Percentiles rank a stretch among this genome's conserved stretches.
Evolutionary conservation across 2,797 vertebrate genomes (phyloP).

Genomic region (Sorex maritimensis): DNA sequence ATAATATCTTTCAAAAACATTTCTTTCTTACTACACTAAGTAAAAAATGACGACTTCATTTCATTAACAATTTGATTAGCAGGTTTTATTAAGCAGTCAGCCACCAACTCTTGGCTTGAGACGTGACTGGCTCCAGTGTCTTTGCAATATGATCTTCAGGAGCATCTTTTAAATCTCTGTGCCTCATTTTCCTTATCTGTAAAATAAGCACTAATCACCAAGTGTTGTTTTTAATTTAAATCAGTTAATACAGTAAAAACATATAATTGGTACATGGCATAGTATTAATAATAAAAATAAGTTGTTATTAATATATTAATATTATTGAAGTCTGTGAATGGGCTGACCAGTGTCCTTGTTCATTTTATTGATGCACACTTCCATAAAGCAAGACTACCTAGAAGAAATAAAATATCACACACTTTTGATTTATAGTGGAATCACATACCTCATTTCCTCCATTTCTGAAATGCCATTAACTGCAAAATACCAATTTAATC

Average conservation of each 20-base stretch:
- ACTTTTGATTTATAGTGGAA: conserved; percentile 45
- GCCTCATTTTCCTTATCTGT: conserved; percentile 20
- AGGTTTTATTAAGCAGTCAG: conserved; percentile 17
- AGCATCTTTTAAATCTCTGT: neutral
- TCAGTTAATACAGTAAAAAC: neutral
- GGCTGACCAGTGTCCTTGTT: neutral
- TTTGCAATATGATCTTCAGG: neutral
- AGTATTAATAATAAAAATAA: conserved; percentile 15
- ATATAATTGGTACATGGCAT: neutral
- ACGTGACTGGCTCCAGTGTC: neutral
- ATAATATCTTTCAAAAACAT: neutral
- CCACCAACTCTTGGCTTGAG: neutral
- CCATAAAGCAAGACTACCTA: conserved; percentile 8
- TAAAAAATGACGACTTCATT: conserved; percentile 30
- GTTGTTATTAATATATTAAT: neutral
- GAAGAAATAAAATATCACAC: conserved; percentile 34
- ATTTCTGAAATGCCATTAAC: conserved; percentile 67
- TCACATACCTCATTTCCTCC: conserved; percentile 39
- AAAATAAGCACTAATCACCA: neutral
- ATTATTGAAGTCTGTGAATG: conserved; percentile 37
- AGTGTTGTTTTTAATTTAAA: neutral
- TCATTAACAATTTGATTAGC: conserved; percentile 6
- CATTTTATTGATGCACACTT: conserved; percentile 44
- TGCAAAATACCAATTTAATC: conserved; percentile 71
- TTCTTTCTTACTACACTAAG: conserved; percentile 5